Evolutionary conservation across 2,113 vertebrate genomes (phyloP).

Genomic region (Tetraodon nigroviridis): DNA sequence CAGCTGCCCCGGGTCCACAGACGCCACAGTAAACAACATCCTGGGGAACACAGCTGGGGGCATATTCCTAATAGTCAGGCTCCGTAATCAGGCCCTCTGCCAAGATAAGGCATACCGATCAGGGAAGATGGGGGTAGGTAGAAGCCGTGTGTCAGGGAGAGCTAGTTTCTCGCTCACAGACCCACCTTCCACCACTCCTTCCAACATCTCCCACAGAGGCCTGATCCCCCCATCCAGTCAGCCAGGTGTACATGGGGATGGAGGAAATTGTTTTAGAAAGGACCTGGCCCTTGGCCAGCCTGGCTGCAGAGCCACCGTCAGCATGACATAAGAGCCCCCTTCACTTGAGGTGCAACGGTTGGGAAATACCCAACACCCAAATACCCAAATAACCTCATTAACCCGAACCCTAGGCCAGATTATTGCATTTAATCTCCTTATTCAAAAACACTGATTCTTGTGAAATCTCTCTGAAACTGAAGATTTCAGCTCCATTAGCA

Average conservation of each 20-base stretch:
- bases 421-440: conserved; percentile 46
- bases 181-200: conserved; percentile 27
- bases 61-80: background rate
- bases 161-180: conserved; percentile 31
- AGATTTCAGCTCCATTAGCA: too few species aligned
- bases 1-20: conserved; percentile 4
- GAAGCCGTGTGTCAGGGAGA: background rate
- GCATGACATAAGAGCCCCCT: conserved; percentile 51
- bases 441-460: conserved; percentile 1
- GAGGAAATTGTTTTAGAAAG: conserved; percentile 34
- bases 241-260: conserved; percentile 51
- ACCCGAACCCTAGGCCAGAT: conserved; percentile 28
- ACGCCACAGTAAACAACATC: conserved; percentile 16
- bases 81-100: conserved; percentile 36
- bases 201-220: conserved; percentile 23
- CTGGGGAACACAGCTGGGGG: conserved; percentile 4
- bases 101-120: conserved; percentile 51
- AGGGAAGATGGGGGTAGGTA: conserved; percentile 50
- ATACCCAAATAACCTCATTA: conserved; percentile 36
- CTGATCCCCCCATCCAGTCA: conserved; percentile 41
- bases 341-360: conserved; percentile 21
- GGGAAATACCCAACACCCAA: conserved; percentile 57
- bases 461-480: too few species aligned
- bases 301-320: conserved; percentile 25
- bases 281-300: conserved; percentile 1